These are phyloP conservation scores for Nomia melanderi DNA, from an alignment of 1,140 invertebrate genomes.

Conservation along the genomic window DNA sequence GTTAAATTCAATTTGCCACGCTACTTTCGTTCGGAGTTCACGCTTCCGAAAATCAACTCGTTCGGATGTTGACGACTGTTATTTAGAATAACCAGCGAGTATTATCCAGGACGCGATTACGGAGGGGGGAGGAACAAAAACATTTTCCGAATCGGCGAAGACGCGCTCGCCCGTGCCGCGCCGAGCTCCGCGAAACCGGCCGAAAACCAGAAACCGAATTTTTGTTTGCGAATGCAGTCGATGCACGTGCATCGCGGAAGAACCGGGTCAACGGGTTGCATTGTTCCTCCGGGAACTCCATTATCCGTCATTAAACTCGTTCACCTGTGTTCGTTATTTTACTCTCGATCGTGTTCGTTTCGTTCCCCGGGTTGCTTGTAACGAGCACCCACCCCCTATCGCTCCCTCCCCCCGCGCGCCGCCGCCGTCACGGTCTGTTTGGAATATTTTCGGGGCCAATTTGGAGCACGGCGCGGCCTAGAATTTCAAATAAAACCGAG, in stretches of 20 bases:
- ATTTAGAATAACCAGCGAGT: too few species aligned
- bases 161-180: too few species aligned
- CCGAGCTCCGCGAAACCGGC: not conserved
- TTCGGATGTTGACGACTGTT: too few species aligned
- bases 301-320: constrained; percentile 6
- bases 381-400: not conserved
- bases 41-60: too few species aligned
- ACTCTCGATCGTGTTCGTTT: not conserved
- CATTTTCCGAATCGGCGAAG: too few species aligned
- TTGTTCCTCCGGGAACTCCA: constrained; percentile 3
- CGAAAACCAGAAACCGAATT: not conserved
- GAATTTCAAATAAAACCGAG: not conserved
- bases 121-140: too few species aligned
- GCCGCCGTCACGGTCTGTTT: not conserved
- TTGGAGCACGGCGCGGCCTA: not conserved
- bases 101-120: too few species aligned
- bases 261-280: not conserved
- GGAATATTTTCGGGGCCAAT: not conserved
- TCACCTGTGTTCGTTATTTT: constrained; percentile 6
- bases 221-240: not conserved
- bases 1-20: too few species aligned
- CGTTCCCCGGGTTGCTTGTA: not conserved
- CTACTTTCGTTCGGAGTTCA: too few species aligned
- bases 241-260: not conserved
- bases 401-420: too few species aligned